These are phyloP conservation scores for Diglossa cyanea DNA, from an alignment of 2,797 vertebrate species.

Conservation along the genomic window DNA sequence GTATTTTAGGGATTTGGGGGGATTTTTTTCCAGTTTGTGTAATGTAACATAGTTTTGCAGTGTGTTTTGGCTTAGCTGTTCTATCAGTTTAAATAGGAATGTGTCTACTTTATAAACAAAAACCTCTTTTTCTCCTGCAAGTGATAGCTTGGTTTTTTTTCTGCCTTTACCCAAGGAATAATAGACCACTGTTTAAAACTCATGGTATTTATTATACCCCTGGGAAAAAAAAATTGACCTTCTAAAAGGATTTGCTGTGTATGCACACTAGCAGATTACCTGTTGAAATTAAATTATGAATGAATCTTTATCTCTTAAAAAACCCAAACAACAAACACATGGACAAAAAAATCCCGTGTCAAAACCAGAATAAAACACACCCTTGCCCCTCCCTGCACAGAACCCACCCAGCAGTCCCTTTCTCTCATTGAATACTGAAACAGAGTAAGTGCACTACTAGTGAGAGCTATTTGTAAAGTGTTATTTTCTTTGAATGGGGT, in stretches of 20 bases:
- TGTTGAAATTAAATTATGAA: background rate
- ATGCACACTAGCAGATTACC: background rate
- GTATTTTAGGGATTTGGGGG: background rate
- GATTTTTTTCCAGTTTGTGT: background rate
- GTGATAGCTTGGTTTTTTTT: background rate
- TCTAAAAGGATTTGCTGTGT: background rate
- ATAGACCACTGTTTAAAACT: background rate
- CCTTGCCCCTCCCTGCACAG: background rate
- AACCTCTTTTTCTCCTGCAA: background rate
- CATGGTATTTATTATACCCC: background rate
- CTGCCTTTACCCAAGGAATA: background rate
- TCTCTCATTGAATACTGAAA: background rate
- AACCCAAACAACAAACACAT: background rate
- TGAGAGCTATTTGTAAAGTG: background rate
- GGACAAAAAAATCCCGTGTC: rapidly evolving
- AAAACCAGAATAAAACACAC: background rate
- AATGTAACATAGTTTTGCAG: background rate
- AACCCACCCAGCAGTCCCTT: background rate
- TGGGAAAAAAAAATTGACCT: background rate
- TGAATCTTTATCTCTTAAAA: background rate
- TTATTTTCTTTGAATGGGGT: background rate
- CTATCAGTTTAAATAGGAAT: background rate
- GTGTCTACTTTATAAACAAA: background rate
- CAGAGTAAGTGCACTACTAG: background rate
- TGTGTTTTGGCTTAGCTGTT: background rate